Evolutionary conservation across 2,888 invertebrate species (phyloP).

Genomic region (Sarcophaga caerulescens): DNA sequence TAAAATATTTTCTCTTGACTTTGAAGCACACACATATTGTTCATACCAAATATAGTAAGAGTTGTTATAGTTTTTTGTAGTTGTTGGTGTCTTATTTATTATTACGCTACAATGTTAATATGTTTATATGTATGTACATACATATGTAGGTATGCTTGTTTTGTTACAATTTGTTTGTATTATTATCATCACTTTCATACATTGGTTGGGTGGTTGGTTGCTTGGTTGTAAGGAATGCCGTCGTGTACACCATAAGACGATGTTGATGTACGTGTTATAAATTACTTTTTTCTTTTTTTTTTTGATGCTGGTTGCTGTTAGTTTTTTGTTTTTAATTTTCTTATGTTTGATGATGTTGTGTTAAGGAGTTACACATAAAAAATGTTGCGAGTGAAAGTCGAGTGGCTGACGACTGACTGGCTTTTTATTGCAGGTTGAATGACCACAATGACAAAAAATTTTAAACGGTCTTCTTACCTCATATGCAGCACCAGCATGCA

Average conservation of each 20-base stretch:
- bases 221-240: slow-evolving; percentile 45
- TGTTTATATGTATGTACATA: slow-evolving; percentile 4
- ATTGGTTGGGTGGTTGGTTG: background rate
- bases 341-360: slow-evolving; percentile 53
- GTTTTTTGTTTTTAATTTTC: slow-evolving; percentile 1
- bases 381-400: slow-evolving; percentile 60
- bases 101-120: slow-evolving; percentile 18
- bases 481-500: background rate
- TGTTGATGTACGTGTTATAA: slow-evolving; percentile 66
- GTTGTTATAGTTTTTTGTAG: background rate
- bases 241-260: slow-evolving; percentile 21
- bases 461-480: slow-evolving; percentile 49
- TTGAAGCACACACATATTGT: slow-evolving; percentile 23
- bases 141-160: too few relatives aligned
- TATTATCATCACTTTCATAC: slow-evolving; percentile 12
- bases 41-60: background rate
- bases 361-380: slow-evolving; percentile 55
- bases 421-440: slow-evolving; percentile 49
- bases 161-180: background rate
- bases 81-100: background rate
- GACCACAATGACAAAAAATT: slow-evolving; percentile 56
- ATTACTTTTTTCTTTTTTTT: slow-evolving; percentile 53
- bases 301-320: background rate
- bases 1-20: slow-evolving; percentile 58
- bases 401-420: slow-evolving; percentile 10